Percentiles rank a stretch among this genome's conserved stretches.
Evolutionary conservation across 2,113 vertebrate species (phyloP).

Genomic region (Chitala chitala): DNA sequence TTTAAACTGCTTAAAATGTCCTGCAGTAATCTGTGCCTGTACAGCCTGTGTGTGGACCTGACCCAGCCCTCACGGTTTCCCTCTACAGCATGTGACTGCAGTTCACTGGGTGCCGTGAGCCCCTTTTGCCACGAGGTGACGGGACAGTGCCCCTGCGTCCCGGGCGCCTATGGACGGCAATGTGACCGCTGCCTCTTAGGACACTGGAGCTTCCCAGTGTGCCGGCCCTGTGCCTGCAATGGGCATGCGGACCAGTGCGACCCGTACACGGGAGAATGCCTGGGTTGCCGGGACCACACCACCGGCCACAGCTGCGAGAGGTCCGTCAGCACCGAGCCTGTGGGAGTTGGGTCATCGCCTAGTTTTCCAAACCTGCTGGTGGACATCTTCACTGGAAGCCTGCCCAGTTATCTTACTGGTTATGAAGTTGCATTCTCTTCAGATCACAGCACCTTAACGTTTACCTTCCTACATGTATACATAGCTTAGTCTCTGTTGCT

Average conservation of each 20-base stretch:
- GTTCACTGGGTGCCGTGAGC: constrained; percentile 72
- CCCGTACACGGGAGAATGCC: constrained; percentile 69
- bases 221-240: constrained; percentile 83
- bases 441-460: no score
- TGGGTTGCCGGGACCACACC: constrained; percentile 76
- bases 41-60: neutral
- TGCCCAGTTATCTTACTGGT: no score
- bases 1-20: neutral
- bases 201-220: constrained; percentile 89
- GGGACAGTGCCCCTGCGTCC: constrained; percentile 83
- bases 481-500: no score
- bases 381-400: no score
- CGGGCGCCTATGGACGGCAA: constrained; percentile 71
- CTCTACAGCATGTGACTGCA: constrained; percentile 75
- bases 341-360: neutral
- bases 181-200: constrained; percentile 83
- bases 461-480: no score
- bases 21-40: neutral
- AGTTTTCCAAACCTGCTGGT: no score
- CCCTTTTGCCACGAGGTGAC: constrained; percentile 73
- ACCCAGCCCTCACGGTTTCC: neutral
- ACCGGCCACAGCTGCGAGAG: constrained; percentile 81
- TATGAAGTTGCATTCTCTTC: no score
- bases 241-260: constrained; percentile 79
- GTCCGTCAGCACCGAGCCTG: constrained; percentile 45